Evolutionary conservation across 2,888 invertebrate genomes (phyloP).

Genomic region (Drosophila niveifrons): DNA sequence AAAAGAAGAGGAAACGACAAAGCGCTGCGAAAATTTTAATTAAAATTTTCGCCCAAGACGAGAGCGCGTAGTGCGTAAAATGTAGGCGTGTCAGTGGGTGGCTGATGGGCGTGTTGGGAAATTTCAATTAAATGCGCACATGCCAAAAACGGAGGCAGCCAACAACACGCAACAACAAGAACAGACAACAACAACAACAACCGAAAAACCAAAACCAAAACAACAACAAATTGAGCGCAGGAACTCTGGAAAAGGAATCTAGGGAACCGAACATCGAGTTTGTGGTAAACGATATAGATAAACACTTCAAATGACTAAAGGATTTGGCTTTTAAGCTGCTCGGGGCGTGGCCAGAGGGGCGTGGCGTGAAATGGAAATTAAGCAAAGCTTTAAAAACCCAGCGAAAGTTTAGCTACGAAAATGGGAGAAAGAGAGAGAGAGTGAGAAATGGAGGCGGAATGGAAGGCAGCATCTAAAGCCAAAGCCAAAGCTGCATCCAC

Average conservation of each 20-base stretch:
- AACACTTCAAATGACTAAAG: conserved; percentile 73
- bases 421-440: background rate
- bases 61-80: conserved; percentile 63
- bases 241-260: conserved; percentile 21
- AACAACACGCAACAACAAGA: conserved; percentile 7
- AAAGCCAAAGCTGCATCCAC: conserved; percentile 40
- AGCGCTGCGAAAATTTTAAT: conserved; percentile 72
- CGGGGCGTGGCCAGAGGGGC: conserved; percentile 42
- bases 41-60: conserved; percentile 73
- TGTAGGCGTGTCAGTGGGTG: conserved; percentile 34
- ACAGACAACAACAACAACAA: conserved; percentile 27
- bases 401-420: conserved; percentile 29
- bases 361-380: conserved; percentile 70
- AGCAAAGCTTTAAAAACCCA: conserved; percentile 48
- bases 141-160: conserved; percentile 60
- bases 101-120: conserved; percentile 68
- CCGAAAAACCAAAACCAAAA: conserved; percentile 51
- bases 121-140: conserved; percentile 79
- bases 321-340: conserved; percentile 60
- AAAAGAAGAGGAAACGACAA: conserved; percentile 29
- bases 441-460: too few relatives aligned
- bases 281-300: conserved; percentile 76
- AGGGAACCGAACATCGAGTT: conserved; percentile 39
- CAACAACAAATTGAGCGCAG: conserved; percentile 62
- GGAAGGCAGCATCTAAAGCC: conserved; percentile 10